A percentile compares a stretch with the other conserved stretches of the same genome.
Conservation (phyloP, 2,113 vertebrate species). For the Leiothrix lutea region DNA sequence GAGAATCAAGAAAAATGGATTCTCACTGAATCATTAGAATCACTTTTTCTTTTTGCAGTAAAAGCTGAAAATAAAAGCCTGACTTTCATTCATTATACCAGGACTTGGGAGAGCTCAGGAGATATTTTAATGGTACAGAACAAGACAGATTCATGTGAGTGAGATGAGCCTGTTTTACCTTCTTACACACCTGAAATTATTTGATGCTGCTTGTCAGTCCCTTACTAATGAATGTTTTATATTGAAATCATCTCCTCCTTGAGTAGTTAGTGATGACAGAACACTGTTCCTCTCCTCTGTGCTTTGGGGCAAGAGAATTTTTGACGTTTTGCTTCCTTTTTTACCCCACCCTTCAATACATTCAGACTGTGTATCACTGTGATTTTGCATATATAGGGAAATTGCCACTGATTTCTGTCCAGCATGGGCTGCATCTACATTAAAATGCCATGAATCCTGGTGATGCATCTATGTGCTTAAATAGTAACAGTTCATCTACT, state of each 20-base stretch:
- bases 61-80: neutral
- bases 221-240: neutral
- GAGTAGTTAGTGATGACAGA: neutral
- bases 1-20: neutral
- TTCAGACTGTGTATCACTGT: accelerated
- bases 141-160: neutral
- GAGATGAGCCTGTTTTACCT: neutral
- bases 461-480: neutral
- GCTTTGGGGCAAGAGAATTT: neutral
- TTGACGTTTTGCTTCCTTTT: neutral
- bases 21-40: neutral
- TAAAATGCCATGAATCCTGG: neutral
- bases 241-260: neutral
- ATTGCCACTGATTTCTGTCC: neutral
- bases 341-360: neutral
- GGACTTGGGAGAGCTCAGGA: neutral
- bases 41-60: neutral
- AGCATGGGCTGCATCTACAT: neutral
- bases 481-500: neutral
- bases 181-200: neutral
- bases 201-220: neutral
- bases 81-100: neutral
- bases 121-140: neutral
- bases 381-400: neutral
- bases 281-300: neutral